Evolutionary conservation across 2,797 vertebrate genomes (phyloP).

Genomic region (Sorex maritimensis): DNA sequence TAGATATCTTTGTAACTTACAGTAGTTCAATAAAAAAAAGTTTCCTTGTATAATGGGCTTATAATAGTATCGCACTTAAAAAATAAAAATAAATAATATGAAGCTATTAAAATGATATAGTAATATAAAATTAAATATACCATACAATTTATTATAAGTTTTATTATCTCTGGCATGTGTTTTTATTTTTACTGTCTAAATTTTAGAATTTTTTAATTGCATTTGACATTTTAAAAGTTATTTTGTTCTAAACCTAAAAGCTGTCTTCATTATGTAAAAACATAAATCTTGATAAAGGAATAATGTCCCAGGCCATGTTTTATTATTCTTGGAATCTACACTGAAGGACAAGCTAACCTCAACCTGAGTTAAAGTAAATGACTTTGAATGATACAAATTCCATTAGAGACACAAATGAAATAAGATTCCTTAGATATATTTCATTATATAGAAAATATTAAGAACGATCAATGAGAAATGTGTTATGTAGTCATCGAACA

Average conservation of each 20-base stretch:
- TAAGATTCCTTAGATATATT: background rate
- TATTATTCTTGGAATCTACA: background rate
- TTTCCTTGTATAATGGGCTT: too few species aligned
- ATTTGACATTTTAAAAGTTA: background rate
- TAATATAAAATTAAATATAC: too few species aligned
- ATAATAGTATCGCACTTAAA: too few species aligned
- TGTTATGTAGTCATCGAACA: background rate
- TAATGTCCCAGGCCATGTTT: background rate
- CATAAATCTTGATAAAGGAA: background rate
- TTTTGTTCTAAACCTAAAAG: background rate
- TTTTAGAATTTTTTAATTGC: background rate
- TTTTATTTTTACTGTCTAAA: background rate
- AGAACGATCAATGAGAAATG: background rate
- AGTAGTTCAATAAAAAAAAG: too few species aligned
- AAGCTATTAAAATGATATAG: too few species aligned
- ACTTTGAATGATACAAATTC: background rate
- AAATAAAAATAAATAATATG: too few species aligned
- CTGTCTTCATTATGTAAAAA: background rate
- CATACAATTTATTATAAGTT: too few species aligned
- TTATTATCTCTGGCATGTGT: background rate
- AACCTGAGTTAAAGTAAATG: background rate
- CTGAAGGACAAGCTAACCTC: background rate
- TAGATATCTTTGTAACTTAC: too few species aligned
- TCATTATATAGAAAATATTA: background rate
- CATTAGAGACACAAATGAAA: background rate